Percentiles rank a stretch among this genome's conserved stretches.
phyloP scores from a whole-genome alignment of 1,140 invertebrate species.

The Orius laevigatus region DNA sequence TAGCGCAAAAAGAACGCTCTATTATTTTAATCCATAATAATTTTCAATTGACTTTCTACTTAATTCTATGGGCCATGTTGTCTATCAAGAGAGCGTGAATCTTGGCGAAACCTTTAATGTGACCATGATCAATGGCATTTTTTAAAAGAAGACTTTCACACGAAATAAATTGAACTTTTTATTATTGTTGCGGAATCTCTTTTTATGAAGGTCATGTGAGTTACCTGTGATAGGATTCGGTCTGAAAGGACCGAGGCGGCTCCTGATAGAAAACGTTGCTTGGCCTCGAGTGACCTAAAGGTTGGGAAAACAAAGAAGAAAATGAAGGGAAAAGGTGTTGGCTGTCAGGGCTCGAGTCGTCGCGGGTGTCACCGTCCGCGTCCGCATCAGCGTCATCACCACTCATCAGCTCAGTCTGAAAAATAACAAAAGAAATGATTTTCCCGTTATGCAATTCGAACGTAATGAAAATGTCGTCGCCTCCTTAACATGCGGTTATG shows the following conservation, averaged over 20 bases:
- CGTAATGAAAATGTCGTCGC: too few relatives aligned
- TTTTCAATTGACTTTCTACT: background rate
- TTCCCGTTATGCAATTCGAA: too few relatives aligned
- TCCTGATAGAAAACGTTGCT: conserved; percentile 14
- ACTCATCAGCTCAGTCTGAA: conserved; percentile 3
- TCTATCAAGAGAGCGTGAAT: background rate
- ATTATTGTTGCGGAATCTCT: conserved; percentile 4
- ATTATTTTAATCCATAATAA: background rate
- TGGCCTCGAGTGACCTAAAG: conserved; percentile 18
- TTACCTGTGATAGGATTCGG: conserved; percentile 24
- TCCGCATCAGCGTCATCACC: conserved; percentile 2
- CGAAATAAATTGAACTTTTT: background rate
- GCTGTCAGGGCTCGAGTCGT: conserved; percentile 19
- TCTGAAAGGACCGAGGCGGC: conserved; percentile 20
- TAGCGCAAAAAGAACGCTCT: background rate
- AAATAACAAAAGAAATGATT: conserved; percentile 2
- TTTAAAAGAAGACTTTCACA: background rate
- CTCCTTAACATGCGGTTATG: too few relatives aligned
- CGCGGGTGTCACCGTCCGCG: conserved; percentile 11
- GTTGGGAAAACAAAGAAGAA: conserved; percentile 27
- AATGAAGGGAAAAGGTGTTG: conserved; percentile 35
- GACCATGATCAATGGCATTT: background rate
- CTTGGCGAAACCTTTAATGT: background rate
- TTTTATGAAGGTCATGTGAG: conserved; percentile 1
- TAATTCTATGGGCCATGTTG: background rate